Conservation (phyloP, 1,140 invertebrate genomes). For the Nebria ingens region DNA sequence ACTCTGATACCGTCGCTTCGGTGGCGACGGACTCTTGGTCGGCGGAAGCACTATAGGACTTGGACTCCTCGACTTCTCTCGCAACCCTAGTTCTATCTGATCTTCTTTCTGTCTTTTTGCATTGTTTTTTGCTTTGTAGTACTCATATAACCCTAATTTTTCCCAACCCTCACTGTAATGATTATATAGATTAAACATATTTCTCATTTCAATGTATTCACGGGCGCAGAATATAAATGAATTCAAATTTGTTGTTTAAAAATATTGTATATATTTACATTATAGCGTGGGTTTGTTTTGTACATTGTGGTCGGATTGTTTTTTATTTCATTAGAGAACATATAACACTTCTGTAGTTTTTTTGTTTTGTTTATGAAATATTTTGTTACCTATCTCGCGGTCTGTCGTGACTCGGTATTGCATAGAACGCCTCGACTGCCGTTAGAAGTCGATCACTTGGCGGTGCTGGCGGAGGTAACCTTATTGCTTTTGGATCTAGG, state of each 20-base stretch:
- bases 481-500: constrained; percentile 79
- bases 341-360: too few relatives aligned
- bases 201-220: not conserved
- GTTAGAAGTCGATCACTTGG: constrained; percentile 83
- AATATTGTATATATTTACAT: not conserved
- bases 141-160: constrained; percentile 92
- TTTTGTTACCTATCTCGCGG: constrained; percentile 77
- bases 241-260: not conserved
- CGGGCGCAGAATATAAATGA: not conserved
- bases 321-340: not conserved
- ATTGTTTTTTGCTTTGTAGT: constrained; percentile 90
- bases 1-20: constrained; percentile 62
- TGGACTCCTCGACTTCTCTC: constrained; percentile 61
- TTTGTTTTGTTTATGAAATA: constrained; percentile 11
- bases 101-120: constrained; percentile 85
- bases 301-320: not conserved
- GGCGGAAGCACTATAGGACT: constrained; percentile 53
- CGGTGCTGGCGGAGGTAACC: constrained; percentile 84
- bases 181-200: constrained; percentile 23
- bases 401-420: constrained; percentile 82
- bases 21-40: constrained; percentile 60
- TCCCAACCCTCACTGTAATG: constrained; percentile 89
- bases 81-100: constrained; percentile 55
- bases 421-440: constrained; percentile 93
- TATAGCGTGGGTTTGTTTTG: not conserved